Conservation (phyloP, 2,797 vertebrate genomes). For the Tragelaphus oryx region DNA sequence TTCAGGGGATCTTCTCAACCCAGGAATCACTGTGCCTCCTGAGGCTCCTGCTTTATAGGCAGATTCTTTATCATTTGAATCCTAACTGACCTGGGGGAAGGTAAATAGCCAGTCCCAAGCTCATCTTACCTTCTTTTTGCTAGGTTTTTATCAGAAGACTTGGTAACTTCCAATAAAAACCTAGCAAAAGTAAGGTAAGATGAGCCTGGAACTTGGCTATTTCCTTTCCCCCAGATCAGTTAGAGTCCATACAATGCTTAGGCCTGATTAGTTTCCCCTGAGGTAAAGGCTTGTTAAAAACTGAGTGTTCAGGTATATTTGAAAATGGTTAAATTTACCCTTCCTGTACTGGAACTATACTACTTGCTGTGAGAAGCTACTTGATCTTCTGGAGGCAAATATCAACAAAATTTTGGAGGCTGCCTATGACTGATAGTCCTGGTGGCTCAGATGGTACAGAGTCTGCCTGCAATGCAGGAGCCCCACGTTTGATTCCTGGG, state of each 20-base stretch:
- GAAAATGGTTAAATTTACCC: not conserved
- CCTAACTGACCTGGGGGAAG: not conserved
- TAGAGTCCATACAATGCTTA: not conserved
- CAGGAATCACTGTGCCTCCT: not conserved
- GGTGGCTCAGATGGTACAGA: not conserved
- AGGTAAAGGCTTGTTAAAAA: not conserved
- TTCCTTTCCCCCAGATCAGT: not conserved
- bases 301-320: not conserved
- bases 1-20: not conserved
- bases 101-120: not conserved
- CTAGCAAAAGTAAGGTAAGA: not conserved
- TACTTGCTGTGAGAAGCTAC: not conserved
- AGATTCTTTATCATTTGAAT: not conserved
- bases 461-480: not conserved
- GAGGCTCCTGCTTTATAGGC: not conserved
- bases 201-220: not conserved
- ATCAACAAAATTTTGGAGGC: not conserved
- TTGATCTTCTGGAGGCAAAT: not conserved
- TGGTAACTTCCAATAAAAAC: not conserved
- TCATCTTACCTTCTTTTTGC: not conserved
- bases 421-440: accelerated
- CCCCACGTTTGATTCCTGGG: not conserved
- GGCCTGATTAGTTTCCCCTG: not conserved
- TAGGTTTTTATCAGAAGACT: not conserved
- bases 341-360: not conserved